Conservation (phyloP, 2,797 vertebrate genomes). For the Siniperca obscura region DNA sequence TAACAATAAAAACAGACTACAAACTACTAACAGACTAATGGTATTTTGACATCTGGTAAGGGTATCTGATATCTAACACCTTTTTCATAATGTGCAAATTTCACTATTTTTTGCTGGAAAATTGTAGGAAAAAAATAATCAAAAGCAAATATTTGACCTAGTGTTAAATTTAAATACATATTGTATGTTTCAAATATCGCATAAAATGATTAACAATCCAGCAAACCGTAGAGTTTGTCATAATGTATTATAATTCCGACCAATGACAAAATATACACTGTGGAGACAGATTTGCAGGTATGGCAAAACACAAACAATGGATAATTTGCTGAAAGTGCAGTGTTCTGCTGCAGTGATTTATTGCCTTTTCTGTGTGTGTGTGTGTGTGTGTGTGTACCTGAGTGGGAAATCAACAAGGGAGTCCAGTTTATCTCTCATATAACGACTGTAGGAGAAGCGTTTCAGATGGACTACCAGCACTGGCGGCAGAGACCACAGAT, state of each 20-base stretch:
- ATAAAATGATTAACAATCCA: neutral
- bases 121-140: neutral
- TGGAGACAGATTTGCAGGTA: neutral
- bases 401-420: constrained; percentile 97
- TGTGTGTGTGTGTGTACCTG: constrained; percentile 79
- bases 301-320: constrained; percentile 2
- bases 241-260: neutral
- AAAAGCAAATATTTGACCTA: neutral
- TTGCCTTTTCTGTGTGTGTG: neutral
- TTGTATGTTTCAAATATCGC: neutral
- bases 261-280: neutral
- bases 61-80: neutral
- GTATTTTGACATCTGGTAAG: neutral
- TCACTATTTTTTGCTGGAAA: neutral
- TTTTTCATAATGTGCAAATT: neutral
- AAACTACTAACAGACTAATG: neutral
- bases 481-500: constrained; percentile 96
- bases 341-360: constrained; percentile 26
- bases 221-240: neutral
- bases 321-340: neutral
- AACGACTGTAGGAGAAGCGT: constrained; percentile 98
- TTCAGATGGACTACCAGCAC: constrained; percentile 98
- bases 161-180: neutral
- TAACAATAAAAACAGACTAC: neutral
- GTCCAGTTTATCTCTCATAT: constrained; percentile 98